Evolutionary conservation across 2,113 vertebrate genomes (phyloP), one percentile per base, ranked within the genome.

Genomic region (Austrofundulus limnaeus): DNA sequence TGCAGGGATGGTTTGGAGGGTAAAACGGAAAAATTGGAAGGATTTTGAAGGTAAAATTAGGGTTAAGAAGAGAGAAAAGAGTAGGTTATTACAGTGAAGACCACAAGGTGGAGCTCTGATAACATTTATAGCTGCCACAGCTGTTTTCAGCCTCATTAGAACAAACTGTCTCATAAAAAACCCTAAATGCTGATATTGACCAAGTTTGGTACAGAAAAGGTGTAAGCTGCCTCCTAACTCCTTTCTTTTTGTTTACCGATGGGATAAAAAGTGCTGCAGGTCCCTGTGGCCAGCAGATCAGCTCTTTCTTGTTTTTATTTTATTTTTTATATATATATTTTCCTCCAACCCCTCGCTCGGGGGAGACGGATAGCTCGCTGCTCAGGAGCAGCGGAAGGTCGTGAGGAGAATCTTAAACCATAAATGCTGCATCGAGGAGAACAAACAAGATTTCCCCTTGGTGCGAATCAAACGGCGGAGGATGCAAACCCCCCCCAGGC

Each of bases 351-450:
- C 65, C 24, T 70, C 77, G 70, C 83, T 90, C 65, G 49, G 73
- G 76, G 77, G 79, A 86, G 80, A 84, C 70, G 65, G 80, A 85
- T 70, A 66, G 76, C 74, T 65, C 38, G 39, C 63, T 75, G 73
- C 82, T 77, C 74, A 31, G 80, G 74, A 80, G 73, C 71, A 54
- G 85, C 56, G 39, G 56, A 69, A 79, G 85, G 83, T 81, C 78
- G 87, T 89, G 87, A 88, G 86, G 78, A 87, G 87, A 90, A 88
- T 88, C 77, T 82, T 76, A 90, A 90, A 82, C 54, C 69, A 31
- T 81, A 82, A 87, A 88, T 89, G 83, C 82, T 85, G 87, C 89
- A 89, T 82, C 88, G 87, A 88, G 68, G 87, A 89, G 87, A 84
- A 88, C 87, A 89, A 90, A 88, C 85, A 87, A 75, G 69, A 83